A percentile compares a stretch with the other conserved stretches of the same genome.
phyloP scores from a whole-genome alignment of 2,888 invertebrate genomes.

The Laspeyria flexula region DNA sequence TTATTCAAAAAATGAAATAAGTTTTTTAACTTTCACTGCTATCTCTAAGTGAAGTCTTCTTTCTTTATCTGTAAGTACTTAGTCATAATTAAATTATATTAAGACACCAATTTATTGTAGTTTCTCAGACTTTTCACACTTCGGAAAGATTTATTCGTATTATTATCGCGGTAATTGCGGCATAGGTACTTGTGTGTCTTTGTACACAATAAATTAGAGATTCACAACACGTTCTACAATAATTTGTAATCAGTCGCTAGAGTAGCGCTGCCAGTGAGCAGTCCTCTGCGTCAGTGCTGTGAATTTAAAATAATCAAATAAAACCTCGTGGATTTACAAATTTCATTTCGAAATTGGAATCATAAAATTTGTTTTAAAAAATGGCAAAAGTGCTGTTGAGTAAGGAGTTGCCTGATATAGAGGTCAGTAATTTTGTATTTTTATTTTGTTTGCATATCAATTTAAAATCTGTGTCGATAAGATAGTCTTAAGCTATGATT shows the following conservation, averaged over 20 bases:
- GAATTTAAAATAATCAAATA: constrained; percentile 13
- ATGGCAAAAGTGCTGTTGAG: constrained; percentile 87
- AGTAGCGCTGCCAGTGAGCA: constrained; percentile 84
- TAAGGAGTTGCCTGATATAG: constrained; percentile 92
- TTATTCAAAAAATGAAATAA: no score
- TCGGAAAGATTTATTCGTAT: no score
- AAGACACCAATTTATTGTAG: no score
- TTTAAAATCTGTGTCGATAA: not conserved
- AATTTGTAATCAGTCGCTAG: constrained; percentile 65
- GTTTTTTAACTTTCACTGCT: no score
- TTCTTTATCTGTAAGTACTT: no score
- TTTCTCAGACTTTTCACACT: no score
- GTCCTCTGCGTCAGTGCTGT: constrained; percentile 65
- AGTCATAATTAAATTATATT: no score
- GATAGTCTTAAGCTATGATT: not conserved
- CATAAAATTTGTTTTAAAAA: constrained; percentile 36
- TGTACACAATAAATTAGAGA: no score
- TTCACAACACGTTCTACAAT: not conserved
- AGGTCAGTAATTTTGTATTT: constrained; percentile 87
- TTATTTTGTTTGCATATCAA: constrained; percentile 6
- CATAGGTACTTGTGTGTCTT: no score
- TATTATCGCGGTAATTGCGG: no score
- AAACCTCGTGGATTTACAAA: constrained; percentile 16
- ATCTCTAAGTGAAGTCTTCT: no score
- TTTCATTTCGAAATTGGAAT: not conserved